Evolutionary conservation across 2,113 vertebrate genomes (phyloP).

Genomic region (Forbesichthys papilliferus): DNA sequence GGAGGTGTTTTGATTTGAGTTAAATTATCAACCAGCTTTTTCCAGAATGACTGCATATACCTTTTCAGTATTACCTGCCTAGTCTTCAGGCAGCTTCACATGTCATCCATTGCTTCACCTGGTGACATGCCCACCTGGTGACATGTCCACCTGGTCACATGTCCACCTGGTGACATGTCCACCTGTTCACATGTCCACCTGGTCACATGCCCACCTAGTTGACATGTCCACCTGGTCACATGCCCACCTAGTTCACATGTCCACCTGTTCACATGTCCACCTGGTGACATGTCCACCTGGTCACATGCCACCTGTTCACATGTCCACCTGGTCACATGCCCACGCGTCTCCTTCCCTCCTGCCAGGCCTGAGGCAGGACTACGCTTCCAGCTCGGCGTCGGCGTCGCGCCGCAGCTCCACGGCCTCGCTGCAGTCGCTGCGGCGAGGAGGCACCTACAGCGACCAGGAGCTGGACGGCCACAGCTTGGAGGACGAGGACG

Average conservation of each 20-base stretch:
- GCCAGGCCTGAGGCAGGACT: conserved; percentile 88
- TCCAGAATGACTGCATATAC: neutral
- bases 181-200: too few relatives aligned
- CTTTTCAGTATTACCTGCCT: neutral
- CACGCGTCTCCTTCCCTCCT: neutral
- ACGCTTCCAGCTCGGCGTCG: conserved; percentile 85
- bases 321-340: neutral
- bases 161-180: too few relatives aligned
- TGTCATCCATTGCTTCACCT: too few relatives aligned
- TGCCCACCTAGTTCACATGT: neutral
- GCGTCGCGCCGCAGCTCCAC: conserved; percentile 88
- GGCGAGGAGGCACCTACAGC: conserved; percentile 85
- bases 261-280: neutral
- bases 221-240: too few relatives aligned
- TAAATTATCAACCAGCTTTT: too few relatives aligned
- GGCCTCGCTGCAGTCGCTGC: conserved; percentile 86
- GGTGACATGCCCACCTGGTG: neutral
- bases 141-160: neutral
- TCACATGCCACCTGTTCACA: neutral
- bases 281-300: neutral
- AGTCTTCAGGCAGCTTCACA: neutral
- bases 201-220: too few relatives aligned
- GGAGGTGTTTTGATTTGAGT: too few relatives aligned
- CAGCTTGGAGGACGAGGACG: conserved; percentile 88
- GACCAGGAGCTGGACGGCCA: conserved; percentile 90